A percentile compares a stretch with the other conserved stretches of the same genome.
These are phyloP conservation scores for Drosophila gunungcola DNA, from an alignment of 1,140 invertebrate species.

Conservation along the genomic window DNA sequence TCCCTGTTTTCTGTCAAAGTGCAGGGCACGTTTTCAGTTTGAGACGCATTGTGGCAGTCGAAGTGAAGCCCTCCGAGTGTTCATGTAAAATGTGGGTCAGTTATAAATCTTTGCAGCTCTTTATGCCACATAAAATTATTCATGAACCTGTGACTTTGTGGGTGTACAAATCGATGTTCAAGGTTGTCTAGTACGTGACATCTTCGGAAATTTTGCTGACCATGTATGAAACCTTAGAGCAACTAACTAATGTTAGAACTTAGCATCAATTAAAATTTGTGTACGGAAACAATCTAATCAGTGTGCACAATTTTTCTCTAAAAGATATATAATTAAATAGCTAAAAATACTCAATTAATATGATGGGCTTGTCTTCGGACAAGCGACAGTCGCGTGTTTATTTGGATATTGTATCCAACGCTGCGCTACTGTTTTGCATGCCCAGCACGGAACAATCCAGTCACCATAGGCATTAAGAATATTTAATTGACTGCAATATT, in stretches of 20 bases:
- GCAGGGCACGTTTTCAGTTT: conserved; percentile 40
- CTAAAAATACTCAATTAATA: conserved; percentile 25
- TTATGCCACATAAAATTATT: conserved; percentile 48
- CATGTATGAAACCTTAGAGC: neutral
- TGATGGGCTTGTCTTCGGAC: conserved; percentile 28
- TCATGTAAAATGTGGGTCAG: conserved; percentile 65
- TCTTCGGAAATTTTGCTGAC: neutral
- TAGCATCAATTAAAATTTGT: neutral
- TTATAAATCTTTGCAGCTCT: conserved; percentile 56
- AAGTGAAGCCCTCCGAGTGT: conserved; percentile 11
- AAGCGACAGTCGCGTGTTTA: conserved; percentile 38
- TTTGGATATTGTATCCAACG: neutral
- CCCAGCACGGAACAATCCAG: conserved; percentile 32
- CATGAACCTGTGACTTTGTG: conserved; percentile 45
- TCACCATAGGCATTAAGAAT: conserved; percentile 35
- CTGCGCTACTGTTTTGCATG: conserved; percentile 32
- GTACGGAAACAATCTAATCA: too few relatives aligned
- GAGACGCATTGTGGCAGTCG: conserved; percentile 8
- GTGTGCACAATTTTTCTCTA: neutral
- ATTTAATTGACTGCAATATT: conserved; percentile 38
- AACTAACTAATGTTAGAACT: conserved; percentile 5
- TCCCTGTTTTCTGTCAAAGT: conserved; percentile 35
- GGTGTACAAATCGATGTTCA: conserved; percentile 43
- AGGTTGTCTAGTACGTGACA: conserved; percentile 44
- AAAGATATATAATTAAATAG: conserved; percentile 2